Percentiles rank a stretch among this genome's conserved stretches.
Evolutionary conservation across 2,888 invertebrate species (phyloP).

Genomic region (Volucella zonaria): DNA sequence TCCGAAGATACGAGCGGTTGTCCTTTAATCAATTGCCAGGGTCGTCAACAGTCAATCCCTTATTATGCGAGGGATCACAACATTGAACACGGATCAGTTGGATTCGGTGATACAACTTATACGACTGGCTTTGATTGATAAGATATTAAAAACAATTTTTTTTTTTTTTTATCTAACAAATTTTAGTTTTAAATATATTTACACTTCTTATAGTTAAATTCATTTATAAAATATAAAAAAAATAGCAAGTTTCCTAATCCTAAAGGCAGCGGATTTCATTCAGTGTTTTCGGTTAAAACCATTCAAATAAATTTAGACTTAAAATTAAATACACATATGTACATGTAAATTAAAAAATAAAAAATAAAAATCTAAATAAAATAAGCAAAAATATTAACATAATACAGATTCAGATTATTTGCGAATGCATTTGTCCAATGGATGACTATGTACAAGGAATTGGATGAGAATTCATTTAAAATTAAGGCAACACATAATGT

Average conservation of each 20-base stretch:
- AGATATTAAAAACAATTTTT: no score
- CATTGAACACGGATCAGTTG: no score
- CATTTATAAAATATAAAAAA: no score
- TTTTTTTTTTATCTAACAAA: background rate
- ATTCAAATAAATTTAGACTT: constrained; percentile 15
- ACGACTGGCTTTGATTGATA: no score
- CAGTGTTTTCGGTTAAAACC: background rate
- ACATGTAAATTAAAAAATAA: constrained; percentile 10
- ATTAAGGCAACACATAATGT: constrained; percentile 4
- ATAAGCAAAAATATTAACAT: constrained; percentile 61
- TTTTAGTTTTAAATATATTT: constrained; percentile 12
- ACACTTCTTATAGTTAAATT: background rate
- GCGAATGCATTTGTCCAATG: constrained; percentile 23
- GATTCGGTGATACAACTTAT: no score
- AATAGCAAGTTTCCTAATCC: constrained; percentile 21
- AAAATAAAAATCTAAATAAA: constrained; percentile 25
- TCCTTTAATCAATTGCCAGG: no score
- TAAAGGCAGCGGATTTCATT: constrained; percentile 54
- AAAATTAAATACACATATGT: constrained; percentile 1
- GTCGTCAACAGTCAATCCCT: no score
- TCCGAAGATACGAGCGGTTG: no score
- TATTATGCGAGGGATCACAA: no score
- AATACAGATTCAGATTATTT: constrained; percentile 71
- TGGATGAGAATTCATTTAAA: constrained; percentile 11
- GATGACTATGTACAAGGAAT: constrained; percentile 36